These are phyloP conservation scores for Theonella swinhoei DNA, from an alignment of 37 sponge, comb jelly and placozoan genomes.

Conservation along the genomic window DNA sequence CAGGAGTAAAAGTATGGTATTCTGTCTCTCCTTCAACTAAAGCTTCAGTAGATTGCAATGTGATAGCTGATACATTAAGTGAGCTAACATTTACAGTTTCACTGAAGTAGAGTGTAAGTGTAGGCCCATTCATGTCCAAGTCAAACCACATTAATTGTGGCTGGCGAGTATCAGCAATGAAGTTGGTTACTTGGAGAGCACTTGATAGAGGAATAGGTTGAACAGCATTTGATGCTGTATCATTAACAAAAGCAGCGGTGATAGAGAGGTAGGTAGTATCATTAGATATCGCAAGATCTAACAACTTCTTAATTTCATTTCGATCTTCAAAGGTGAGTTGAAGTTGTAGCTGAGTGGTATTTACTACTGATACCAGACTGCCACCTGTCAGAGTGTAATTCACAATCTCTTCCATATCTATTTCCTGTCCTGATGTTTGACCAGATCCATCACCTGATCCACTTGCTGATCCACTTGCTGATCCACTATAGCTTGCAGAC, in stretches of 20 bases:
- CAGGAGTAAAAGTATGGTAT: constrained; percentile 51
- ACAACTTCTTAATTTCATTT: constrained; percentile 73
- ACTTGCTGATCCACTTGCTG: constrained; percentile 6
- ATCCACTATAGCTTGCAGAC: constrained; percentile 12
- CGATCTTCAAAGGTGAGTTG: constrained; percentile 71
- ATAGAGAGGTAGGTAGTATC: constrained; percentile 64
- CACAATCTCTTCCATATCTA: not conserved
- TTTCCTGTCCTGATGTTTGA: not conserved
- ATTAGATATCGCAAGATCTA: constrained; percentile 66
- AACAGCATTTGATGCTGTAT: constrained; percentile 78
- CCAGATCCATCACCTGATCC: not conserved
- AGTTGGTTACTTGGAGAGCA: constrained; percentile 52
- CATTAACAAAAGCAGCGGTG: constrained; percentile 42
- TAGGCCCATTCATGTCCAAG: constrained; percentile 55
- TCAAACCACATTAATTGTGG: constrained; percentile 62
- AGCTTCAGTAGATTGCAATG: constrained; percentile 52
- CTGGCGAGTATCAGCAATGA: constrained; percentile 46
- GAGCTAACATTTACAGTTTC: constrained; percentile 80
- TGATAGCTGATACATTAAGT: constrained; percentile 72
- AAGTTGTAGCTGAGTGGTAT: constrained; percentile 55
- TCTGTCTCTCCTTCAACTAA: constrained; percentile 15
- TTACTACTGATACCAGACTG: constrained; percentile 52
- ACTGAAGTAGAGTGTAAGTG: constrained; percentile 67
- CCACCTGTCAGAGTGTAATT: constrained; percentile 82
- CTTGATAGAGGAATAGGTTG: constrained; percentile 34